phyloP scores from a whole-genome alignment of 2,797 vertebrate species.

The Champsocephalus gunnari region DNA sequence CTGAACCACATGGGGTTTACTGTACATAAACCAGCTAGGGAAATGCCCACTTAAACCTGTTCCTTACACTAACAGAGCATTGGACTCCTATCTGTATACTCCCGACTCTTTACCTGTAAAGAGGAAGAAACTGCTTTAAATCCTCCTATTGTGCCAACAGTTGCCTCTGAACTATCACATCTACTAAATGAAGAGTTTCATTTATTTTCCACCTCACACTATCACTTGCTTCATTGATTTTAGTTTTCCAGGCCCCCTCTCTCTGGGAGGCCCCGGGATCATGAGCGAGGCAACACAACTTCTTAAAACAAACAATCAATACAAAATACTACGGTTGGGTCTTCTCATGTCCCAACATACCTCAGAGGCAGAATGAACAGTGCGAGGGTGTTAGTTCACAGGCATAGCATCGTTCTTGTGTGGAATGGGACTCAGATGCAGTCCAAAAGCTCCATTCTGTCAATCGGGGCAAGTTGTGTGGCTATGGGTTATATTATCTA shows the following conservation, averaged over 20 bases:
- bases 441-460: slow-evolving; percentile 46
- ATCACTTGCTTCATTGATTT: neutral
- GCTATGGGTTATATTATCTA: slow-evolving; percentile 63
- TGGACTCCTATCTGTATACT: too few relatives aligned
- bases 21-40: too few relatives aligned
- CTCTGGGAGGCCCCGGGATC: neutral
- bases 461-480: slow-evolving; percentile 45
- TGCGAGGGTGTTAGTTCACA: slow-evolving; percentile 41
- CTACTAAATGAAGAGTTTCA: neutral
- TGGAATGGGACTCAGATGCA: slow-evolving; percentile 32
- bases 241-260: slow-evolving; percentile 9
- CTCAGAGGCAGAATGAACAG: slow-evolving; percentile 3
- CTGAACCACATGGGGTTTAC: too few relatives aligned
- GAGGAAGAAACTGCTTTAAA: too few relatives aligned
- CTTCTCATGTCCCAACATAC: slow-evolving; percentile 16
- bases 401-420: slow-evolving; percentile 3
- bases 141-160: neutral
- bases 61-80: too few relatives aligned
- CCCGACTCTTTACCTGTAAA: too few relatives aligned
- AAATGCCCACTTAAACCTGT: too few relatives aligned
- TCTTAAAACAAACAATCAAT: slow-evolving; percentile 27
- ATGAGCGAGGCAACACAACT: neutral
- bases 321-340: slow-evolving; percentile 7
- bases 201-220: slow-evolving; percentile 7
- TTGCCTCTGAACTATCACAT: neutral